Conservation (phyloP, 1,140 invertebrate species). For the Drosophila varians region DNA sequence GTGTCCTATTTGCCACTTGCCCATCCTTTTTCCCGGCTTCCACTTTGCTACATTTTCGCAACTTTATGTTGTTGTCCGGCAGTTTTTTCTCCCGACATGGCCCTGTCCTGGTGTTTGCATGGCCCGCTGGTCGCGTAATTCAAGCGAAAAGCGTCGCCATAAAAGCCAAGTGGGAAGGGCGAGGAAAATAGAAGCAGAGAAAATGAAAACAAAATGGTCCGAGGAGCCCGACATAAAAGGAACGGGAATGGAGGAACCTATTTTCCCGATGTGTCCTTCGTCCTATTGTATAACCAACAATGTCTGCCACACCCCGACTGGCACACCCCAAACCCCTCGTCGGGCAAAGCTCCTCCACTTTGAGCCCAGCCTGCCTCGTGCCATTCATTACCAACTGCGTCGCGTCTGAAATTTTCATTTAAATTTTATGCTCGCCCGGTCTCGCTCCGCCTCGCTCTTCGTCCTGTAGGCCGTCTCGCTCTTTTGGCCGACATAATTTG, state of each 20-base stretch:
- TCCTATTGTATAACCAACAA: constrained; percentile 42
- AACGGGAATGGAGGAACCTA: constrained; percentile 22
- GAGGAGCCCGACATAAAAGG: constrained; percentile 50
- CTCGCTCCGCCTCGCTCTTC: not conserved
- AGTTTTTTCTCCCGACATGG: constrained; percentile 1
- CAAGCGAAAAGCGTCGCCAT: constrained; percentile 76
- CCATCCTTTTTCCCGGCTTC: constrained; percentile 7
- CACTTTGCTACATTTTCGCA: constrained; percentile 49
- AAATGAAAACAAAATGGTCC: constrained; percentile 42
- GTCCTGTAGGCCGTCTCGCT: constrained; percentile 21
- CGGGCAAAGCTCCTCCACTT: constrained; percentile 5
- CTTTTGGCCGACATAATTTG: constrained; percentile 79
- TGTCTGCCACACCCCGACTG: constrained; percentile 46
- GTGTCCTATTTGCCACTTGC: constrained; percentile 11
- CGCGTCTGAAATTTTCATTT: constrained; percentile 80
- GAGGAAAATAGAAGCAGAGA: constrained; percentile 3
- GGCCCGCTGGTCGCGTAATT: constrained; percentile 73
- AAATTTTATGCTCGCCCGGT: constrained; percentile 50
- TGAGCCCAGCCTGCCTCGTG: constrained; percentile 33
- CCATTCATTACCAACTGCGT: constrained; percentile 66
- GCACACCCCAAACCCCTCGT: not conserved
- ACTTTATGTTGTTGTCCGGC: constrained; percentile 65
- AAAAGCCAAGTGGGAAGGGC: constrained; percentile 63
- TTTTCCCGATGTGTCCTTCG: constrained; percentile 44
- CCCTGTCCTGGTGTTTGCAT: constrained; percentile 41